Conservation (phyloP, 2,888 invertebrate genomes). For the Chironomus riparius region DNA sequence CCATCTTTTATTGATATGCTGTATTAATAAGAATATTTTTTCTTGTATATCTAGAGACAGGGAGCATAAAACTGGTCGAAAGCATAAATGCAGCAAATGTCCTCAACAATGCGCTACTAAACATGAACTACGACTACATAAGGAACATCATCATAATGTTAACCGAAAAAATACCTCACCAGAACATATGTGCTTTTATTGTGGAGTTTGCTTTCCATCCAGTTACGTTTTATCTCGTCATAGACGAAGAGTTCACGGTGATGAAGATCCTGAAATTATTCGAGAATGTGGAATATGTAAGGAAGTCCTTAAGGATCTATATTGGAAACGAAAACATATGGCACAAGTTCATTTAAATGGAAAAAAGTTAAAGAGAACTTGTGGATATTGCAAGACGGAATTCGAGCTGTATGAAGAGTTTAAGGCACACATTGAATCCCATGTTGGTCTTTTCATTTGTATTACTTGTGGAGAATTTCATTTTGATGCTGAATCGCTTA, state of each 20-base stretch:
- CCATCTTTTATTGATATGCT: no score
- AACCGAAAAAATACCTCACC: background rate
- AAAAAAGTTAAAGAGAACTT: background rate
- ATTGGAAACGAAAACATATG: background rate
- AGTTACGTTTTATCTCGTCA: background rate
- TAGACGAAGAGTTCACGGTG: background rate
- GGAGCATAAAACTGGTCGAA: background rate
- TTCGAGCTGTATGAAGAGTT: background rate
- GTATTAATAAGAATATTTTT: background rate
- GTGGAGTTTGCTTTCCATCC: background rate
- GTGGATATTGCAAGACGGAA: background rate
- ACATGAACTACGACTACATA: background rate
- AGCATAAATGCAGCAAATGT: background rate
- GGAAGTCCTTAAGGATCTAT: background rate
- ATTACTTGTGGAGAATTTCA: background rate
- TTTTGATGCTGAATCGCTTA: background rate
- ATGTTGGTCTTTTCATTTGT: background rate
- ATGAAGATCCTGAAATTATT: background rate
- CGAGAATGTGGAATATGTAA: background rate
- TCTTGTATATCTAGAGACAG: background rate
- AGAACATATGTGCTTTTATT: background rate
- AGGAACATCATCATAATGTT: background rate
- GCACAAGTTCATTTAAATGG: background rate
- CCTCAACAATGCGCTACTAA: background rate
- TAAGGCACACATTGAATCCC: background rate